Evolutionary conservation across 2,888 invertebrate genomes (phyloP), one percentile per base, ranked within the genome.

Genomic region (Prostheceraeus crozeri): DNA sequence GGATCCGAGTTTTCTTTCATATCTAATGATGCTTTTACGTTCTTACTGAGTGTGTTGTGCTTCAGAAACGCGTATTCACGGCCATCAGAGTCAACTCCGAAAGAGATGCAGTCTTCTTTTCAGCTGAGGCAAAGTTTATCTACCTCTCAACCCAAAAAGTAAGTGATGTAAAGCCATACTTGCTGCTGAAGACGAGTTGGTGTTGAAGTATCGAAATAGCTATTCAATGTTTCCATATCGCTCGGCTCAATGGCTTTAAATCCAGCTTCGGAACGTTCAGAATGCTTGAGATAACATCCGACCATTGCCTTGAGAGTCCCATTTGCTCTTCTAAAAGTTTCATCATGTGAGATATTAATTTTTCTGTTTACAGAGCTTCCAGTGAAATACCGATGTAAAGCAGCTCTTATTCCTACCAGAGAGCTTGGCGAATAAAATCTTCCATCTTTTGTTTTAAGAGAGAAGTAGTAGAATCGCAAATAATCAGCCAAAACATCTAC

Each of bases 331-430:
- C 48, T 23, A 48, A 48, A 48, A 25, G 48, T 28, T 10, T 48
- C 48, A 48, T 48, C n/a, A 4, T 48, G 48, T 23, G 27, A 25
- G 23, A 21, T 48, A 48, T 48, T 48, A 48, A 19, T 48, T 19
- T 48, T 48, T 25, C 48, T 23, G 27, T 48, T 48, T 48, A 48
- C 48, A n/a, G n/a, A n/a, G 27, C 48, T 48, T 48, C 48, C 48
- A 25, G 48, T 48, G 27, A 48, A 19, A 48, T 48, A 48, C 25
- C 48, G 48, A 28, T 48, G 23, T 48, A 21, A 6, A 28, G 23
- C 16, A 48, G 48, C 48, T 48, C 48, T 48, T 48, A 48, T 48
- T 23, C 48, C 23, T 48, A 48, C 48, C 48, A 48, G 14, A 48
- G 48, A 48, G 27, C 48, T 48, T 48, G 48, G 48, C 27, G 48